Base-by-base conservation (phyloP, 2,888 invertebrate genomes). In the Scelioninae gen. 1 region DNA sequence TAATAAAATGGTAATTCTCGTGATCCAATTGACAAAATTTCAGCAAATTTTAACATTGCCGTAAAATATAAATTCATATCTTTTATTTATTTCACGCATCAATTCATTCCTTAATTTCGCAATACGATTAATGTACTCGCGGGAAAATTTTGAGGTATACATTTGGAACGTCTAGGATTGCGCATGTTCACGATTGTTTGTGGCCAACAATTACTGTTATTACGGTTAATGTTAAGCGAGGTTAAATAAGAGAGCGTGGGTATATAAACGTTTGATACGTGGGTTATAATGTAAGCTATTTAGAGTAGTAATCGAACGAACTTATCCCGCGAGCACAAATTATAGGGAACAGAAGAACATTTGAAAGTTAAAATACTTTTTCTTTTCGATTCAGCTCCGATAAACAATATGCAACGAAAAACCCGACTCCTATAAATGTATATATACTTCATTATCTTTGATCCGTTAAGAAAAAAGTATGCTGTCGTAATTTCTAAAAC, bases 161-260 rank as follows among this genome's bases (percentile, higher is more conserved):
- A 16, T 81, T 69, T 55, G 56, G 75, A 69, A 55, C 31, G 38
- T 32, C 40, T 49, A 49, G 29, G 38, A 75, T 74, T 74, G 63
- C 47, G 74, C 60, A 80, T 58, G 68, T 68, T 53, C 60, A n/a
- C 53, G 58, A 71, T 76, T 81, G 65, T 80, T 74, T 58, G 45
- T 9, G 40, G n/a, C 9, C 0, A 51, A 43, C 75, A 81, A 81
- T 76, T 76, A 81, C 81, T 11, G 63, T 81, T 71, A 81, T 75
- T 81, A 81, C 38, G 6, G 43, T 68, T 68, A 74, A 80, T 62
- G 66, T 80, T 80, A 80, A 80, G 47, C 53, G 74, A 69, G 81
- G 75, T 81, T 81, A 81, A 74, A 81, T 71, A 81, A 80, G 80
- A 81, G 75, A 81, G 71, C 75, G 81, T 81, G 69, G 75, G 75